A percentile compares a stretch with the other conserved stretches of the same genome.
Conservation (phyloP, 2,888 invertebrate genomes). For the Stomorhina lunata region DNA sequence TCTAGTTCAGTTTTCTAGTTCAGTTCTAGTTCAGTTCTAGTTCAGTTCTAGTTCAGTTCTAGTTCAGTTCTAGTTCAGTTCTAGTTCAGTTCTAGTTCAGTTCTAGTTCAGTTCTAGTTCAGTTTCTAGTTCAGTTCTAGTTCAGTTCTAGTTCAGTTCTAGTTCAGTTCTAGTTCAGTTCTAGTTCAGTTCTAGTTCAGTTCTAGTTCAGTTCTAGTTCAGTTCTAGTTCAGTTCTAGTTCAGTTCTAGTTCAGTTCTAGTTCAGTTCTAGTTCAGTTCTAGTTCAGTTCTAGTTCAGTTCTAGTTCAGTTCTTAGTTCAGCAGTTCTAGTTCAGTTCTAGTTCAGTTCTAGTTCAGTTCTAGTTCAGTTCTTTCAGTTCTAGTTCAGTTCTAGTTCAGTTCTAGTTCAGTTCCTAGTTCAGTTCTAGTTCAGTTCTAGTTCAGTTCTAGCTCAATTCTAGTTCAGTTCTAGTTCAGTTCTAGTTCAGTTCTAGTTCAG, state of each 20-base stretch:
- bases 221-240: not conserved
- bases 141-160: not conserved
- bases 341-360: no score
- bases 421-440: no score
- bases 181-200: not conserved
- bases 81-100: not conserved
- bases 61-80: not conserved
- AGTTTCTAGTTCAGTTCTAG: not conserved
- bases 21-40: not conserved
- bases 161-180: not conserved
- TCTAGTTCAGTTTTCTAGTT: not conserved
- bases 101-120: not conserved
- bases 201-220: not conserved
- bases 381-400: no score
- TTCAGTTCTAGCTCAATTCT: no score
- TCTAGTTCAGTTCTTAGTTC: not conserved
- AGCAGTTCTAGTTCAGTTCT: no score
- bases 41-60: not conserved
- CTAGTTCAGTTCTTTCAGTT: no score
- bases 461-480: no score
- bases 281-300: not conserved
- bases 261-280: not conserved
- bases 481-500: no score
- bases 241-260: not conserved
- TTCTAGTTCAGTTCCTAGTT: no score